Conservation (phyloP, 2,888 invertebrate genomes). For the Apocheima hispidaria region DNA sequence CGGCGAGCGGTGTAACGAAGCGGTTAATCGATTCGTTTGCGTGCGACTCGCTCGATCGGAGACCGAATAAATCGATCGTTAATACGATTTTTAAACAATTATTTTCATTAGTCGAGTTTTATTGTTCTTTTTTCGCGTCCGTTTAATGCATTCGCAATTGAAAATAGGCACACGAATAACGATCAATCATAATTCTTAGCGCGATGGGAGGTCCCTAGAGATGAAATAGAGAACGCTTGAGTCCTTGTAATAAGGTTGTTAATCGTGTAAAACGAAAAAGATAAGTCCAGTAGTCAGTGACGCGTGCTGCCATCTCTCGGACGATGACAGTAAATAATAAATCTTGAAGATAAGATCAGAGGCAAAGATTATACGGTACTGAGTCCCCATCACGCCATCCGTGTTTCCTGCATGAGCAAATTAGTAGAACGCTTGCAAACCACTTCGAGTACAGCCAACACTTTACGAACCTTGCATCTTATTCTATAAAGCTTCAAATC, state of each 20-base stretch:
- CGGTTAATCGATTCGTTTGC: constrained; percentile 84
- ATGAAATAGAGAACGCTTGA: constrained; percentile 46
- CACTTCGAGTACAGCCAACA: constrained; percentile 54
- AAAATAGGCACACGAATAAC: constrained; percentile 34
- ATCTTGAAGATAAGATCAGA: constrained; percentile 84
- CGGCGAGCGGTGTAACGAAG: constrained; percentile 73
- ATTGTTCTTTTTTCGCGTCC: constrained; percentile 52
- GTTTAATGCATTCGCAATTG: constrained; percentile 37
- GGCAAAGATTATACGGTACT: constrained; percentile 83
- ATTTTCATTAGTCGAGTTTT: constrained; percentile 60
- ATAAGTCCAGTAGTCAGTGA: constrained; percentile 75
- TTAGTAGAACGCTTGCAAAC: constrained; percentile 78
- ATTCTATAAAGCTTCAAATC: constrained; percentile 56
- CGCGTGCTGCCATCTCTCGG: constrained; percentile 84
- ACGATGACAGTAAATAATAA: constrained; percentile 83
- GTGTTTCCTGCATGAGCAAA: constrained; percentile 83
- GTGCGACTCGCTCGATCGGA: constrained; percentile 74
- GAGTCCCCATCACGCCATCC: constrained; percentile 81
- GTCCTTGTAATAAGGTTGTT: constrained; percentile 52
- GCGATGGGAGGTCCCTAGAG: constrained; percentile 63
- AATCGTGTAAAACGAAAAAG: constrained; percentile 54
- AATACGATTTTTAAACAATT: constrained; percentile 64
- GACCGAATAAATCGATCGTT: constrained; percentile 66
- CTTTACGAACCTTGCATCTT: constrained; percentile 48
- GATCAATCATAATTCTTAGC: constrained; percentile 50